Conservation (phyloP, 2,888 invertebrate species). For the Clanis bilineata region DNA sequence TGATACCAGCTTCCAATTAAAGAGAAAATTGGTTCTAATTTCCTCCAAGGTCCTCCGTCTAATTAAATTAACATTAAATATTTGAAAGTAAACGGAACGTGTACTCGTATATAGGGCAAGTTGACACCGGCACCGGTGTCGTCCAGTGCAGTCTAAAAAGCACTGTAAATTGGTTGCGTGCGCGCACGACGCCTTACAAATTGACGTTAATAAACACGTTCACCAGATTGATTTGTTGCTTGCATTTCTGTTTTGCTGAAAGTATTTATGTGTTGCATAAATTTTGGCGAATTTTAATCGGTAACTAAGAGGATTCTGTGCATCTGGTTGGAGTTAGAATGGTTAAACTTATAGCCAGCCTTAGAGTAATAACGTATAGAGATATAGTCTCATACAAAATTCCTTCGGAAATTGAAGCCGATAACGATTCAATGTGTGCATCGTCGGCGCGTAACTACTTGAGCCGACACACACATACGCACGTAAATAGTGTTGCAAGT, state of each 20-base stretch:
- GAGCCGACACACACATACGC: no score
- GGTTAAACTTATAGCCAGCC: no score
- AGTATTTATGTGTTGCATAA: neutral
- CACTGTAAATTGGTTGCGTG: conserved; percentile 36
- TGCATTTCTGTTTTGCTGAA: conserved; percentile 16
- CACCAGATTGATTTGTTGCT: conserved; percentile 35
- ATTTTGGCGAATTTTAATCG: neutral
- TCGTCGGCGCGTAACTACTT: no score
- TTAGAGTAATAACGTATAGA: no score
- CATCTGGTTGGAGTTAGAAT: no score
- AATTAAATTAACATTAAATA: conserved; percentile 17
- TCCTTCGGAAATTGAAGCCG: no score
- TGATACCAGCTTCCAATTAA: neutral
- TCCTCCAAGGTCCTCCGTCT: neutral
- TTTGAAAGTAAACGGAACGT: conserved; percentile 35
- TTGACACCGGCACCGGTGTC: conserved; percentile 22
- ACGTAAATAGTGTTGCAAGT: no score
- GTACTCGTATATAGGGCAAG: conserved; percentile 14
- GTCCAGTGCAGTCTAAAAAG: conserved; percentile 31
- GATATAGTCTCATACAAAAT: no score
- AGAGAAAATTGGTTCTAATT: neutral
- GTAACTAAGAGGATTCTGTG: neutral
- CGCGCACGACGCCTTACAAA: conserved; percentile 33
- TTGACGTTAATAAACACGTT: conserved; percentile 40
- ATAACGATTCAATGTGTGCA: no score